These are phyloP conservation scores for Scaptomyza montana DNA, from an alignment of 1,140 invertebrate genomes.

Conservation along the genomic window DNA sequence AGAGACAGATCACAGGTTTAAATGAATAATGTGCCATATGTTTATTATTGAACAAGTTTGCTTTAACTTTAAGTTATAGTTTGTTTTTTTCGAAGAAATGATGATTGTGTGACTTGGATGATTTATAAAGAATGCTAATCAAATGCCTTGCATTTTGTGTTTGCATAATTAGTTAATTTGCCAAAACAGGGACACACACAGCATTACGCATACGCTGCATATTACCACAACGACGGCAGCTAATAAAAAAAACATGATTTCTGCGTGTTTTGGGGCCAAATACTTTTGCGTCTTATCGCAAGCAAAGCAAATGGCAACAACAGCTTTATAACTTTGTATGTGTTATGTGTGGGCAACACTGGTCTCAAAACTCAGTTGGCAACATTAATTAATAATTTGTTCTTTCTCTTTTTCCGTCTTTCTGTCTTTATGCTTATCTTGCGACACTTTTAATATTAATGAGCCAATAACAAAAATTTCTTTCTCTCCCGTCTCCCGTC, in stretches of 20 bases:
- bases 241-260: constrained; percentile 38
- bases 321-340: constrained; percentile 8
- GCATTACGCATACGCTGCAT: constrained; percentile 62
- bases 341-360: constrained; percentile 21
- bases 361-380: constrained; percentile 10
- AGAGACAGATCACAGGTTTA: constrained; percentile 6
- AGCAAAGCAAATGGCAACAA: constrained; percentile 1
- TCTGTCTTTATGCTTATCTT: constrained; percentile 22
- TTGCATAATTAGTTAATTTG: constrained; percentile 79
- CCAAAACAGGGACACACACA: constrained; percentile 13
- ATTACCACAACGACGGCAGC: background rate
- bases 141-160: constrained; percentile 58
- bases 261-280: constrained; percentile 43
- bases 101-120: constrained; percentile 68
- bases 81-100: constrained; percentile 42
- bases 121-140: constrained; percentile 70
- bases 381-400: constrained; percentile 53
- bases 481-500: background rate
- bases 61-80: constrained; percentile 5
- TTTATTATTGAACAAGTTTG: background rate
- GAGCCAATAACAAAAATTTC: constrained; percentile 46
- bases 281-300: constrained; percentile 16
- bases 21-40: background rate
- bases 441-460: constrained; percentile 57
- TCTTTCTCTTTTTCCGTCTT: constrained; percentile 1